Percentiles rank a stretch among this genome's conserved stretches.
Conservation (phyloP, 2,888 invertebrate species). For the Xylocampa areola region DNA sequence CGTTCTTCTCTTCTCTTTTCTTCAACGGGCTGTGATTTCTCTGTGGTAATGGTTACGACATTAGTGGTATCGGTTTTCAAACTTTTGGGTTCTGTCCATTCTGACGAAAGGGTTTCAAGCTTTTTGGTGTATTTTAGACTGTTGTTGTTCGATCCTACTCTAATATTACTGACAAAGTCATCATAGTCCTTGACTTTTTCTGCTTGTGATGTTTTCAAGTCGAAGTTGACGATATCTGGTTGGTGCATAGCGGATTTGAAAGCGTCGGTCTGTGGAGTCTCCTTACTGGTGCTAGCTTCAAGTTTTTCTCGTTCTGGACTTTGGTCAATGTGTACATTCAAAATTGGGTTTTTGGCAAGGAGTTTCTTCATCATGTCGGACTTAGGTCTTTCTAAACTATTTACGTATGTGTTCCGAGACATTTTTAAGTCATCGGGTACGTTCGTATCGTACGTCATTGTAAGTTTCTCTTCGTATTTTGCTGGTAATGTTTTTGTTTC, state of each 20-base stretch:
- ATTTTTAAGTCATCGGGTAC: slow-evolving; percentile 91
- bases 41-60: slow-evolving; percentile 84
- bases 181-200: slow-evolving; percentile 79
- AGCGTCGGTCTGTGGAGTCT: slow-evolving; percentile 77
- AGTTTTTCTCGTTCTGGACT: slow-evolving; percentile 66
- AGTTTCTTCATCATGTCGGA: slow-evolving; percentile 90
- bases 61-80: slow-evolving; percentile 69
- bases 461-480: slow-evolving; percentile 83
- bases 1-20: slow-evolving; percentile 76
- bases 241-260: slow-evolving; percentile 84
- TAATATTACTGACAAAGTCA: slow-evolving; percentile 86
- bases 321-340: slow-evolving; percentile 85
- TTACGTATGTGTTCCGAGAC: slow-evolving; percentile 89
- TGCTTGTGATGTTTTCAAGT: slow-evolving; percentile 77
- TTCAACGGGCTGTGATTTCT: slow-evolving; percentile 76
- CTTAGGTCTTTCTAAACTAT: slow-evolving; percentile 91
- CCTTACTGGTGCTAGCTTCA: slow-evolving; percentile 76
- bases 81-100: slow-evolving; percentile 80
- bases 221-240: slow-evolving; percentile 87
- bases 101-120: slow-evolving; percentile 71
- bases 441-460: slow-evolving; percentile 89
- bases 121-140: slow-evolving; percentile 80
- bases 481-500: slow-evolving; percentile 69
- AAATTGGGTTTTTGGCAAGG: slow-evolving; percentile 86
- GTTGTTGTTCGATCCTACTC: slow-evolving; percentile 85